These are phyloP conservation scores for Melanotus villosus DNA, from an alignment of 2,888 invertebrate genomes.

Conservation along the genomic window DNA sequence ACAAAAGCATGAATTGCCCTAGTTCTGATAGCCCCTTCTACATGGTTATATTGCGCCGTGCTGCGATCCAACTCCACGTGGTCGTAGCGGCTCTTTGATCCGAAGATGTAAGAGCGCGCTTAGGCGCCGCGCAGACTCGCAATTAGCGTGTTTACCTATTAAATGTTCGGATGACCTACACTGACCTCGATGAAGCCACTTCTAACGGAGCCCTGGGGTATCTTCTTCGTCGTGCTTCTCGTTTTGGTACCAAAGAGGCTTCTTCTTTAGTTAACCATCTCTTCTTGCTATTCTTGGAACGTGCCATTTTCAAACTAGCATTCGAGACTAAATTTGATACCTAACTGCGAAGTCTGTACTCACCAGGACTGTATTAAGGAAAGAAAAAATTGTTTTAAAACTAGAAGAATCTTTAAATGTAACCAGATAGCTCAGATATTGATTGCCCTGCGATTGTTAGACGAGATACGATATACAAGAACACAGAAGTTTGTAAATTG, in stretches of 20 bases:
- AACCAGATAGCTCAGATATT: too few species aligned
- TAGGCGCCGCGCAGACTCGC: slow-evolving; percentile 59
- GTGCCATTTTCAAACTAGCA: neutral
- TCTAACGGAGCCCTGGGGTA: slow-evolving; percentile 38
- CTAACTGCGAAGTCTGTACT: too few species aligned
- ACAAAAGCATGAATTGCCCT: slow-evolving; percentile 59
- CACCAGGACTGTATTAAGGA: too few species aligned
- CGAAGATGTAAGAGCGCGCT: slow-evolving; percentile 52
- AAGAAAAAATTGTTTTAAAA: too few species aligned
- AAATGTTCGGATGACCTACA: slow-evolving; percentile 56
- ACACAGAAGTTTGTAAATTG: too few species aligned
- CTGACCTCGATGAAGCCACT: slow-evolving; percentile 53
- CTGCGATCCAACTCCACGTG: slow-evolving; percentile 59
- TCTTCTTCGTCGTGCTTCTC: slow-evolving; percentile 18
- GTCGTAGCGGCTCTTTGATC: slow-evolving; percentile 61
- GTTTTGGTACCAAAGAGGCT: slow-evolving; percentile 24
- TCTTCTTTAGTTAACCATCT: neutral
- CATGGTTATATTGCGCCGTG: slow-evolving; percentile 47
- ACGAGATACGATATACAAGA: too few species aligned
- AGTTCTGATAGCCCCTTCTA: slow-evolving; percentile 58
- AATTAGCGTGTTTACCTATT: slow-evolving; percentile 59
- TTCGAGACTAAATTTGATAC: too few species aligned
- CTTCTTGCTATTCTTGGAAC: neutral
- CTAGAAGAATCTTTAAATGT: too few species aligned
- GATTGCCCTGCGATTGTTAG: too few species aligned